Percentiles rank a stretch among this genome's conserved stretches.
Conservation (phyloP, 2,113 vertebrate genomes). For the Azemiops feae region DNA sequence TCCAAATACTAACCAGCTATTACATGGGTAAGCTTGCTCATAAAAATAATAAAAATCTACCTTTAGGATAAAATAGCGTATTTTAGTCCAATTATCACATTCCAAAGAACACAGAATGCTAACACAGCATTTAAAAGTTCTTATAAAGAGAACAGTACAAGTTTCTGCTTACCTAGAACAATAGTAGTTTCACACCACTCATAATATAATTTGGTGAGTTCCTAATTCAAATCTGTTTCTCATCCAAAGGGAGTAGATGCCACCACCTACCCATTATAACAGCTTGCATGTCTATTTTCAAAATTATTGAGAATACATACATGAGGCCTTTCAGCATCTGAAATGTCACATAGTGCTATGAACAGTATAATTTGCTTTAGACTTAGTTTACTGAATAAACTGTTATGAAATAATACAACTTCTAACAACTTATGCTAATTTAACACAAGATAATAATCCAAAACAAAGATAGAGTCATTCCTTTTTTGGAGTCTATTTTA, state of each 20-base stretch:
- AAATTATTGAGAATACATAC: not conserved
- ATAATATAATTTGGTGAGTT: not conserved
- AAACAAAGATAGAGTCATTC: not conserved
- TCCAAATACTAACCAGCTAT: not conserved
- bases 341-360: not conserved
- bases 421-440: not conserved
- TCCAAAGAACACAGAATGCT: not conserved
- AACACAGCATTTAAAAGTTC: not conserved
- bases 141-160: not conserved
- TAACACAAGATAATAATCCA: not conserved
- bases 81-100: not conserved
- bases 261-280: no score
- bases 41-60: not conserved
- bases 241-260: not conserved
- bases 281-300: not conserved
- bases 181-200: not conserved
- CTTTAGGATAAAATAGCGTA: conserved; percentile 1
- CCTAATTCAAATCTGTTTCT: not conserved
- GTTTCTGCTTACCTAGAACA: not conserved
- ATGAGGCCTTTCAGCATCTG: not conserved
- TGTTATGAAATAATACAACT: not conserved
- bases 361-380: not conserved
- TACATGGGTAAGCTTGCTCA: not conserved
- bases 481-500: not conserved
- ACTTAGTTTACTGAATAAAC: not conserved